These are phyloP conservation scores for Ctenopoma kingsleyae DNA, from an alignment of 2,797 vertebrate species.

Conservation along the genomic window DNA sequence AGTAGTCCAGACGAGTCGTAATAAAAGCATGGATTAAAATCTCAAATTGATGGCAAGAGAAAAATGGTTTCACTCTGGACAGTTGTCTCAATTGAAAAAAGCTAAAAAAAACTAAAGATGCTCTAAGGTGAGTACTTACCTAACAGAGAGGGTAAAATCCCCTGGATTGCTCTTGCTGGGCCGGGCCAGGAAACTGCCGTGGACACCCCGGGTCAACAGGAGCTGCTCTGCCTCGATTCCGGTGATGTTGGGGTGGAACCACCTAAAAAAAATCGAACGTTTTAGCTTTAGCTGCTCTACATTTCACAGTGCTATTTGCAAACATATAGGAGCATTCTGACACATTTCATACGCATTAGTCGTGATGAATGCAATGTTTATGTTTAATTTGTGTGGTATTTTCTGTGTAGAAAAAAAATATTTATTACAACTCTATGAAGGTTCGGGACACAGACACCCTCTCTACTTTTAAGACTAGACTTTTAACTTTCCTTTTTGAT, in stretches of 20 bases:
- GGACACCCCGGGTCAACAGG: conserved; percentile 89
- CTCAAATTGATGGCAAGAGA: too few relatives aligned
- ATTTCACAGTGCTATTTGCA: not conserved
- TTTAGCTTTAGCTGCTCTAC: conserved; percentile 8
- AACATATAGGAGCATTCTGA: not conserved
- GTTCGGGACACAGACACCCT: not conserved
- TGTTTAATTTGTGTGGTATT: too few relatives aligned
- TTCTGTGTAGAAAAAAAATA: not conserved
- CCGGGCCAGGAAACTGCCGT: conserved; percentile 91
- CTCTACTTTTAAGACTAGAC: too few relatives aligned
- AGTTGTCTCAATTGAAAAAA: too few relatives aligned
- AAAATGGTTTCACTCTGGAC: too few relatives aligned
- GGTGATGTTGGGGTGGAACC: conserved; percentile 93
- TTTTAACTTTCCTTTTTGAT: too few relatives aligned
- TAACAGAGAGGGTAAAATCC: conserved; percentile 92
- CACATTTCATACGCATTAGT: not conserved
- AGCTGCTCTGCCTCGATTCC: conserved; percentile 91
- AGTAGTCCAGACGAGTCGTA: too few relatives aligned
- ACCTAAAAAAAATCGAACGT: conserved; percentile 74
- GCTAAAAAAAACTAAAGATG: too few relatives aligned
- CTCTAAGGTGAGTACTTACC: conserved; percentile 68
- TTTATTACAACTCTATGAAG: not conserved
- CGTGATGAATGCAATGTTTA: not conserved
- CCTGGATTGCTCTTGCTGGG: conserved; percentile 94
- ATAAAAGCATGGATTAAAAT: too few relatives aligned